Evolutionary conservation across 2,888 invertebrate species (phyloP).

Genomic region (Anoncus sp.): DNA sequence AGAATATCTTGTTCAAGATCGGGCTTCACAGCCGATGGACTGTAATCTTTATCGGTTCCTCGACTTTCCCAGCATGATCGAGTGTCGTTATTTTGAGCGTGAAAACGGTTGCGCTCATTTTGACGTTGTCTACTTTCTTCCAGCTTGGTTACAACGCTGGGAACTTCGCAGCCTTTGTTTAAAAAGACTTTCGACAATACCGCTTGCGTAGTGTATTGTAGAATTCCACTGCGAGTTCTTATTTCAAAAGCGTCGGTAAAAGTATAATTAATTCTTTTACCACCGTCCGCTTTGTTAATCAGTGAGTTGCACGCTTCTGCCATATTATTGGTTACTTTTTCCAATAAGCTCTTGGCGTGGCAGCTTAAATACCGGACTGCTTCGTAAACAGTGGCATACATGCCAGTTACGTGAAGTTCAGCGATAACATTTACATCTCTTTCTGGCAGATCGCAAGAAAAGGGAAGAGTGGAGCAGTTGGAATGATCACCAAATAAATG

Average conservation of each 20-base stretch:
- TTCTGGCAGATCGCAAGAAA: not conserved
- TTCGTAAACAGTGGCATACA: constrained; percentile 45
- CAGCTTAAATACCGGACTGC: too few relatives aligned
- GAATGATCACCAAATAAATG: constrained; percentile 67
- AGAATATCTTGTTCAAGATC: not conserved
- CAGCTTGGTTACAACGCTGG: too few relatives aligned
- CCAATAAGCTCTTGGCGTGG: constrained; percentile 42
- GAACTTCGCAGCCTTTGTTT: too few relatives aligned
- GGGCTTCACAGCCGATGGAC: constrained; percentile 6
- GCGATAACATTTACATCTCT: not conserved
- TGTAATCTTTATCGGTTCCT: not conserved
- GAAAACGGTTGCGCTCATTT: too few relatives aligned
- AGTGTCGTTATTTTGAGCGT: too few relatives aligned
- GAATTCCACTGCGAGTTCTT: too few relatives aligned
- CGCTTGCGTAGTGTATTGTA: too few relatives aligned
- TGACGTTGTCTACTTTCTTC: too few relatives aligned
- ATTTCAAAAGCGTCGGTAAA: constrained; percentile 73
- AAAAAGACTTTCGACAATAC: too few relatives aligned
- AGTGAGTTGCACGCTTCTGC: constrained; percentile 56
- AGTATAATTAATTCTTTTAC: constrained; percentile 69
- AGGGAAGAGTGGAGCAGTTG: constrained; percentile 37
- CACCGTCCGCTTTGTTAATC: constrained; percentile 54
- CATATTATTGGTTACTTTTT: constrained; percentile 62
- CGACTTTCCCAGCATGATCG: too few relatives aligned
- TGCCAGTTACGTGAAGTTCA: constrained; percentile 54